phyloP scores from a whole-genome alignment of 1,140 invertebrate species.

The Drosophila watanabei region DNA sequence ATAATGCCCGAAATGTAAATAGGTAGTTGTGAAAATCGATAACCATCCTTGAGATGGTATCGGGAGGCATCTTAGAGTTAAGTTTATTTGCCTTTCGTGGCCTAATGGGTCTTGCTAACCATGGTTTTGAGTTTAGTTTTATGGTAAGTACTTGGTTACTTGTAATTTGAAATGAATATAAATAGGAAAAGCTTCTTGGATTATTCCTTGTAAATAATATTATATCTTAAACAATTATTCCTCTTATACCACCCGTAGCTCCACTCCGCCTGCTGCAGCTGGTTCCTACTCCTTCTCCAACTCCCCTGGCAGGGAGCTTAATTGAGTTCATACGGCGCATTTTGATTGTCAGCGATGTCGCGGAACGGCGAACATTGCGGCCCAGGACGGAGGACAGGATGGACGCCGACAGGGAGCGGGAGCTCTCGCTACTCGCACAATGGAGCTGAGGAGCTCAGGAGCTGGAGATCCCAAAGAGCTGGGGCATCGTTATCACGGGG shows the following conservation, averaged over 20 bases:
- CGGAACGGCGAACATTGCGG: constrained; percentile 44
- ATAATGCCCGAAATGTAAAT: constrained; percentile 29
- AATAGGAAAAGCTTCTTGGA: background rate
- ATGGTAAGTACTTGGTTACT: background rate
- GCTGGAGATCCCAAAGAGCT: constrained; percentile 9
- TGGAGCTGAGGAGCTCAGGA: constrained; percentile 10
- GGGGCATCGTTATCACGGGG: constrained; percentile 76
- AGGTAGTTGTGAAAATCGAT: constrained; percentile 27
- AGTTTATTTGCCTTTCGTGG: constrained; percentile 15
- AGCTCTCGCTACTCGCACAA: constrained; percentile 30
- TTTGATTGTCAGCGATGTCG: constrained; percentile 68
- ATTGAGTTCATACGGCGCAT: constrained; percentile 77
- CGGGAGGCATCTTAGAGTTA: constrained; percentile 21
- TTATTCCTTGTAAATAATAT: too few relatives aligned
- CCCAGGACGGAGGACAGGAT: constrained; percentile 14
- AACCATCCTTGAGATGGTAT: constrained; percentile 4
- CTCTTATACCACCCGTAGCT: background rate
- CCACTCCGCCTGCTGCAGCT: background rate
- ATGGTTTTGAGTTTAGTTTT: background rate
- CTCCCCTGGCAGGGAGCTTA: constrained; percentile 48
- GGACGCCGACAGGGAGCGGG: constrained; percentile 60
- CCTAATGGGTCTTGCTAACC: background rate
- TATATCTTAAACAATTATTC: background rate
- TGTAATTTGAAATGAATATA: background rate
- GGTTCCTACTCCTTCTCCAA: background rate